Evolutionary conservation across 2,888 invertebrate species (phyloP), one percentile per base, ranked within the genome.

Genomic region (Ornithoptera priamus): DNA sequence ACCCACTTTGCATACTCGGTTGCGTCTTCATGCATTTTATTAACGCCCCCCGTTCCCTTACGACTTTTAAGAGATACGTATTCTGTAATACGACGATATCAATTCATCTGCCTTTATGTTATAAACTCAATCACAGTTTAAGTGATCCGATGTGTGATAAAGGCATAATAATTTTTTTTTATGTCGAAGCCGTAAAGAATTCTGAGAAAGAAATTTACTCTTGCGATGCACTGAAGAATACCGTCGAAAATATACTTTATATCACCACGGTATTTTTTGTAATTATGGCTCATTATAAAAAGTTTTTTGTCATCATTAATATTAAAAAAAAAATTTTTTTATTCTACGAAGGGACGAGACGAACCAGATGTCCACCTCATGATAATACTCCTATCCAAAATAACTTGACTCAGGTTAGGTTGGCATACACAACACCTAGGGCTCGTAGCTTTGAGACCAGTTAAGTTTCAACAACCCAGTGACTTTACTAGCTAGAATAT

Each of bases 1-100:
- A 61, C 62, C 58, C 58, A 57, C 57, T 64, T 67, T 65, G 64
- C 68, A 60, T 39, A 39, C 61, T 61, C 65, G 22, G 69, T 46
- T 62, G 65, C 50, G 56, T 57, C 57, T 65, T 62, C 64, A 36
- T 65, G 50, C 46, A 60, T 65, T 65, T 69, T 65, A 62, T 65
- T 50, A 50, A 64, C 58, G 50, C 63, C 62, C 58, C 46, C 20
- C 30, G 42, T 18, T 56, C 24, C 36, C 20, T 22, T 7, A 30
- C 53, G 17, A 8, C 30, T 17, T n/a, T 53, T 56, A 56, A 53
- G n/a, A 53, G 50, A 57, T 12, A 15, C 15, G 15, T 0, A 12
- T 12, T 39, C 17, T 18, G 50, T 50, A 50, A 50, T 50, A 22
- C 22, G 46, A 22, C 46, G 42, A 20, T 20, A 39, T 42, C n/a